Percentiles rank a stretch among this genome's conserved stretches.
phyloP scores from a whole-genome alignment of 2,113 vertebrate genomes.

The Emydura subglobosa region DNA sequence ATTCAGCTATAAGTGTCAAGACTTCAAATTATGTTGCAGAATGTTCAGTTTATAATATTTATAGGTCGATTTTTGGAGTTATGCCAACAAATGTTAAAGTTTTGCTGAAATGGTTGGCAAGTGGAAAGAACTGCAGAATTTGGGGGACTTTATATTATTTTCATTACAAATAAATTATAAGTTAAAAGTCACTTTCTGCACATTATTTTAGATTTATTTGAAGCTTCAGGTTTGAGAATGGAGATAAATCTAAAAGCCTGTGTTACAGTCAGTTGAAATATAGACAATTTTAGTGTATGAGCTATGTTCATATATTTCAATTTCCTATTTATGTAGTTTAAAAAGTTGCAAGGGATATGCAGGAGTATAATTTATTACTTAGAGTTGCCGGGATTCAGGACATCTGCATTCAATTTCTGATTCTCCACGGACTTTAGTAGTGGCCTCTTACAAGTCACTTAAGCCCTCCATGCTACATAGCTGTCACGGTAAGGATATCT shows the following conservation, averaged over 20 bases:
- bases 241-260: neutral
- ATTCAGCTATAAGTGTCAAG: neutral
- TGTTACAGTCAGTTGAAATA: neutral
- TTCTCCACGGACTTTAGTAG: neutral
- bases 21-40: neutral
- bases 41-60: slow-evolving; percentile 6
- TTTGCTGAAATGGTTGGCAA: slow-evolving; percentile 4
- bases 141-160: neutral
- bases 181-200: slow-evolving; percentile 12
- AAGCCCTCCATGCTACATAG: neutral
- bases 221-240: slow-evolving; percentile 18
- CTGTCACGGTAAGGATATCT: neutral
- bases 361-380: neutral
- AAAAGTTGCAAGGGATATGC: neutral
- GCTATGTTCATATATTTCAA: neutral
- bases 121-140: neutral
- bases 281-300: neutral
- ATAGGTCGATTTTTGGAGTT: neutral
- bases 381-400: neutral
- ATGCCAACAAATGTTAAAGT: neutral
- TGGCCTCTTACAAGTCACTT: neutral
- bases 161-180: neutral
- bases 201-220: neutral
- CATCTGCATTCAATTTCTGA: neutral
- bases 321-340: neutral